These are phyloP conservation scores for Clarias magur DNA, from an alignment of 2,113 vertebrate species.

Conservation along the genomic window DNA sequence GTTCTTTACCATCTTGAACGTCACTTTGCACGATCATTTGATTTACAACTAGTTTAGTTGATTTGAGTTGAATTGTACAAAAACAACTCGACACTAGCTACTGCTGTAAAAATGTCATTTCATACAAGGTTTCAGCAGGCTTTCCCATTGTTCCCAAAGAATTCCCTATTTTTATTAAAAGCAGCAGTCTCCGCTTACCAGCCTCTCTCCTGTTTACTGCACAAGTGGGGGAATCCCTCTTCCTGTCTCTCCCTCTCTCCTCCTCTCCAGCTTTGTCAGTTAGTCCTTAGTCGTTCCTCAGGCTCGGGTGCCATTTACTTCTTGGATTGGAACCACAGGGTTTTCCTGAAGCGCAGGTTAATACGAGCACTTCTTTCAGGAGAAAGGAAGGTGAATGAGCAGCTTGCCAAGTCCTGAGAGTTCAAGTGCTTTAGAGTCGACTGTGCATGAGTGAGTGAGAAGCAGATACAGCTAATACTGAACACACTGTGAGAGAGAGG, in stretches of 20 bases:
- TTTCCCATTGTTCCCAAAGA: conserved; percentile 4
- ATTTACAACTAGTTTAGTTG: neutral
- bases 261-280: conserved; percentile 35
- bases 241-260: conserved; percentile 25
- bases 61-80: neutral
- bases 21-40: neutral
- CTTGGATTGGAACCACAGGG: neutral
- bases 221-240: conserved; percentile 45
- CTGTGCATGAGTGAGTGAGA: conserved; percentile 42
- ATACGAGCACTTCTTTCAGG: conserved; percentile 17
- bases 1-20: too few species aligned
- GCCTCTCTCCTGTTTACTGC: conserved; percentile 39
- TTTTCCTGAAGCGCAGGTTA: conserved; percentile 32
- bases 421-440: conserved; percentile 42
- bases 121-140: neutral
- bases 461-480: conserved; percentile 37
- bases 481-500: conserved; percentile 16
- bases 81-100: neutral
- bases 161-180: conserved; percentile 34
- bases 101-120: neutral
- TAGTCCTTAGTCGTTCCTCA: conserved; percentile 38
- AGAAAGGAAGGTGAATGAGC: conserved; percentile 22
- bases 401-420: conserved; percentile 42
- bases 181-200: conserved; percentile 40
- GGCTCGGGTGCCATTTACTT: conserved; percentile 31